Conservation (phyloP, 2,113 vertebrate species). For the Saccopteryx leptura region DNA sequence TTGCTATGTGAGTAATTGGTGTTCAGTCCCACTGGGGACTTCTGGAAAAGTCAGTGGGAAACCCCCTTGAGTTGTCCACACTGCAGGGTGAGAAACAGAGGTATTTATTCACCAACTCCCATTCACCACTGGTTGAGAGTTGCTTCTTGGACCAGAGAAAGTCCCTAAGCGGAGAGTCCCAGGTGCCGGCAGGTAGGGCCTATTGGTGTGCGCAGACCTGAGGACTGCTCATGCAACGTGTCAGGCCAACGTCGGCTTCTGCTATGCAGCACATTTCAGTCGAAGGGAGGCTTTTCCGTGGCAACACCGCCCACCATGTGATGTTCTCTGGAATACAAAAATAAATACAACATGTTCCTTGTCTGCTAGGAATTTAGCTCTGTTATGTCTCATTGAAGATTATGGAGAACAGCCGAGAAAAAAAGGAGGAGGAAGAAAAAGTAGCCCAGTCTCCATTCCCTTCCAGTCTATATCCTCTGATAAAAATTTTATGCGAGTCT, state of each 20-base stretch:
- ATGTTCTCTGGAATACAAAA: conserved; percentile 43
- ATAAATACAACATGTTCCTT: conserved; percentile 26
- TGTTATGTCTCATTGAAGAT: background rate
- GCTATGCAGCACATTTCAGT: background rate
- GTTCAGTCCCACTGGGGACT: background rate
- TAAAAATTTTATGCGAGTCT: background rate
- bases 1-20: rapidly evolving
- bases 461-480: background rate
- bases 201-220: background rate
- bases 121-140: background rate
- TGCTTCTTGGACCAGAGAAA: background rate
- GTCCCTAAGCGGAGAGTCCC: background rate
- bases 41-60: background rate
- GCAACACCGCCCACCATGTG: background rate
- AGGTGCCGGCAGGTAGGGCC: background rate
- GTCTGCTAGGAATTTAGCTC: conserved; percentile 6
- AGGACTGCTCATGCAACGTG: too few species aligned
- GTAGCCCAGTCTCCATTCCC: background rate
- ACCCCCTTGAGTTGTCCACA: background rate
- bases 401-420: background rate
- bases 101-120: background rate
- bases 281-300: background rate
- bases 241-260: background rate
- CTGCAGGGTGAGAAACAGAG: background rate
- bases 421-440: background rate